A percentile compares a stretch with the other conserved stretches of the same genome.
Conservation (phyloP, 2,888 invertebrate genomes). For the Agrotis exclamationis region DNA sequence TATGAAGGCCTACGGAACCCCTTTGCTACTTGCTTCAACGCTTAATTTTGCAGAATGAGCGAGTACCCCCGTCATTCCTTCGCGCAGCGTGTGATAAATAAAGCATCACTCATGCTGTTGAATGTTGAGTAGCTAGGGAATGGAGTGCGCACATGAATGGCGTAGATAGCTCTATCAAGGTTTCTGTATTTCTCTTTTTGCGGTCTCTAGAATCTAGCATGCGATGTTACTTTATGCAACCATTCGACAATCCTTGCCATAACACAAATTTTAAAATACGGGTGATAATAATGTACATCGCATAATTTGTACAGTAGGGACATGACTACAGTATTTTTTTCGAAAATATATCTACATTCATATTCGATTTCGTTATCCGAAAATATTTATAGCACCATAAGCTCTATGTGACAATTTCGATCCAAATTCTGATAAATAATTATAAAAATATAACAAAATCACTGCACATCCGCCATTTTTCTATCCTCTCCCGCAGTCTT, state of each 20-base stretch:
- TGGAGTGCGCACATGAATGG: conserved; percentile 26
- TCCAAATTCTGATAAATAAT: too few relatives aligned
- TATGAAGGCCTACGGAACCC: conserved; percentile 35
- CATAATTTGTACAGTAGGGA: too few relatives aligned
- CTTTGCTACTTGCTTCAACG: conserved; percentile 23
- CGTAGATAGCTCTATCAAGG: background rate
- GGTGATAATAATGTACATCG: too few relatives aligned
- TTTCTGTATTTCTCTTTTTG: background rate
- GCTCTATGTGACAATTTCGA: too few relatives aligned
- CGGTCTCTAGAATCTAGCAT: background rate
- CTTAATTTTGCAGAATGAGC: conserved; percentile 59
- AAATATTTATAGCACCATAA: too few relatives aligned
- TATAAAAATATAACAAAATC: too few relatives aligned
- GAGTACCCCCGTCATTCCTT: conserved; percentile 52
- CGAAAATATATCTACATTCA: too few relatives aligned
- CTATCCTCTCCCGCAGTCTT: too few relatives aligned
- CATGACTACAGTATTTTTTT: too few relatives aligned
- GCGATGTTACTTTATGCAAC: background rate
- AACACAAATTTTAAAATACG: background rate
- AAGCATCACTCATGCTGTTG: conserved; percentile 43
- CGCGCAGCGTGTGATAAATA: conserved; percentile 58
- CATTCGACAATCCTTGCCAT: background rate
- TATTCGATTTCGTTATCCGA: too few relatives aligned
- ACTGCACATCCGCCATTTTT: too few relatives aligned
- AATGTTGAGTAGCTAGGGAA: conserved; percentile 23